Evolutionary conservation across 2,113 vertebrate species (phyloP), one percentile per base, ranked within the genome.

Genomic region (Thymallus thymallus): DNA sequence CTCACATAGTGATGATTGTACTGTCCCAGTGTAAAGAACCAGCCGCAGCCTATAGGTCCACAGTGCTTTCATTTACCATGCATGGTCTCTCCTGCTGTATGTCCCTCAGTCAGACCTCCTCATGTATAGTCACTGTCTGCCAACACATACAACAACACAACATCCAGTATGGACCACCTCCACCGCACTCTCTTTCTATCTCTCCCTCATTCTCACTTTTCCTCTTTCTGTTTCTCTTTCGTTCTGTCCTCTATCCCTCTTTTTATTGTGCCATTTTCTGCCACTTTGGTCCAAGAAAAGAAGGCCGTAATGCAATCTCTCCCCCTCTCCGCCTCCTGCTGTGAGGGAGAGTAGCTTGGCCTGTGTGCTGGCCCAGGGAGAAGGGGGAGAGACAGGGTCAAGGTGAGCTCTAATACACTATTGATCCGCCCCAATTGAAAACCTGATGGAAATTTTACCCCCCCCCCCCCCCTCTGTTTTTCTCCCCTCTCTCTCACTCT

Each of bases 371-470:
- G 90, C 88, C 85, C 85, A 75, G 86, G 83, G 75, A 82, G 87
- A 74, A 83, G 85, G 90, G 86, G 89, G 86, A 85, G 90, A 89
- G 87, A 88, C 63, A 85, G 91, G 93, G 93, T 94, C 93, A 94
- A 94, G 93, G 93, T 93, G 92, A 93, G 92, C 92, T 93, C 92
- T 94, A 94, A 94, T 93, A 94, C 92, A 94, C 89, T 94, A 94
- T 94, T 93, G 92, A 93, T 93, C 92, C 88, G 82, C 86, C 90
- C 92, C 93, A 93, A 94, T 94, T 94, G 93, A 94, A 94, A 93
- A 92, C 91, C 92, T 93, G 92, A 93, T 93, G 92, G 92, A 93
- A 94, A 93, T 93, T 93, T 92, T 91, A 89, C 88, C 89, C 90
- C 91, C 88, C n/a, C n/a, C n/a, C n/a, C 88, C 89, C 90, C 82